phyloP scores from a whole-genome alignment of 2,113 vertebrate genomes.

The Percopsis transmontana region DNA sequence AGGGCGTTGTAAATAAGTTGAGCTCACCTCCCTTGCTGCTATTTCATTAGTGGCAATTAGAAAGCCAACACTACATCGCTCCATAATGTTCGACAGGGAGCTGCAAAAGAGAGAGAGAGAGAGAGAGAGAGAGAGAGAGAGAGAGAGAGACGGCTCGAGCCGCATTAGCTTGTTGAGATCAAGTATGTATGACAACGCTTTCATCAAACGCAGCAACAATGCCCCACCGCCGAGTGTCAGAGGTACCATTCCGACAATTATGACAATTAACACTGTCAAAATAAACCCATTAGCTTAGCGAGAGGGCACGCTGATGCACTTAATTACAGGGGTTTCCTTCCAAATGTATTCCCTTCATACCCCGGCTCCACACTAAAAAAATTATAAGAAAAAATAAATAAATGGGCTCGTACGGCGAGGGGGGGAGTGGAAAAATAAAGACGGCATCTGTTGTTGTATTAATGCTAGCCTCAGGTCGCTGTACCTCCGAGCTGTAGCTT shows the following conservation, averaged over 20 bases:
- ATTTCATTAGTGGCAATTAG: conserved; percentile 78
- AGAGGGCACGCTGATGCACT: conserved; percentile 67
- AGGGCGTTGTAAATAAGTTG: conserved; percentile 65
- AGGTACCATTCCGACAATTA: conserved; percentile 80
- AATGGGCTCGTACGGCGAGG: conserved; percentile 33
- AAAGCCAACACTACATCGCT: conserved; percentile 62
- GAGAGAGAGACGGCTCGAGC: conserved; percentile 44
- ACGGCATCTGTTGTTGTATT: conserved; percentile 51
- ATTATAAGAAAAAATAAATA: conserved; percentile 26
- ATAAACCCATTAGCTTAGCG: conserved; percentile 75
- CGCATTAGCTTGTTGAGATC: conserved; percentile 70
- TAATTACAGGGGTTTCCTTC: conserved; percentile 77
- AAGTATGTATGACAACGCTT: conserved; percentile 76
- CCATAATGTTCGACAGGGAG: conserved; percentile 67
- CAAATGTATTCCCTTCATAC: conserved; percentile 68
- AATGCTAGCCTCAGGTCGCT: conserved; percentile 32
- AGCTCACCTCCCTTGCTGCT: conserved; percentile 70
- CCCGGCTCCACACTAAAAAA: conserved; percentile 22
- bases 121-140: conserved; percentile 6
- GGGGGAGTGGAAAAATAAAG: conserved; percentile 25
- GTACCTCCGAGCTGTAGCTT: conserved; percentile 31
- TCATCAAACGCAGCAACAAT: conserved; percentile 71
- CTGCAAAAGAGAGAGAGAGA: neutral
- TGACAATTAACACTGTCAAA: conserved; percentile 82
- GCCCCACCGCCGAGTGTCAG: conserved; percentile 66